Conservation (phyloP, 2,888 invertebrate species). For the Pycnomerus fuliginosus region DNA sequence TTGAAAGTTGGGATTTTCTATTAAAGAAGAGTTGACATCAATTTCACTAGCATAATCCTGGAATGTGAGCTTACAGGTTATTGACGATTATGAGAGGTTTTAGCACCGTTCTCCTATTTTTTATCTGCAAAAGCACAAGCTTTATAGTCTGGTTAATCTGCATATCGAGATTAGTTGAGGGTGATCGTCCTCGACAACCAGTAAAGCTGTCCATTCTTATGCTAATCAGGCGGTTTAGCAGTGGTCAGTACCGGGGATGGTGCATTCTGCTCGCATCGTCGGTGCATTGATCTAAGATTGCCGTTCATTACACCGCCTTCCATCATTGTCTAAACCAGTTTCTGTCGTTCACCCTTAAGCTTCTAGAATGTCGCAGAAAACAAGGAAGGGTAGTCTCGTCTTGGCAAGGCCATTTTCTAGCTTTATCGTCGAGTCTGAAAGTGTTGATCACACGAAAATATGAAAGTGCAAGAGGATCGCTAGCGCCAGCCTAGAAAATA, state of each 20-base stretch:
- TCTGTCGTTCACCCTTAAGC: no score
- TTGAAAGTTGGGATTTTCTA: slow-evolving; percentile 19
- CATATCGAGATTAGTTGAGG: slow-evolving; percentile 26
- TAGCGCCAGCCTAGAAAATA: slow-evolving; percentile 41
- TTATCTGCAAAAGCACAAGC: slow-evolving; percentile 9
- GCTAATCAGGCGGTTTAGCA: slow-evolving; percentile 35
- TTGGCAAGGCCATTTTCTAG: neutral
- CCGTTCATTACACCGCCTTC: neutral
- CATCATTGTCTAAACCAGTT: no score
- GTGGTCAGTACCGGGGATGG: slow-evolving; percentile 36
- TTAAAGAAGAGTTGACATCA: slow-evolving; percentile 17
- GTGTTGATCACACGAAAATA: slow-evolving; percentile 20
- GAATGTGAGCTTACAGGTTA: neutral
- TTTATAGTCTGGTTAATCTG: slow-evolving; percentile 14
- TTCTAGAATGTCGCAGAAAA: no score
- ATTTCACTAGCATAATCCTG: no score
- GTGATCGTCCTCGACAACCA: slow-evolving; percentile 30
- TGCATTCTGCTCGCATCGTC: slow-evolving; percentile 24
- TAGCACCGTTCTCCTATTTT: slow-evolving; percentile 4
- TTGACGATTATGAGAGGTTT: no score
- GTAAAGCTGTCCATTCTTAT: slow-evolving; percentile 33
- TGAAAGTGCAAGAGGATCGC: slow-evolving; percentile 35
- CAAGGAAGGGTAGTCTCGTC: no score
- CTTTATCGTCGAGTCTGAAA: slow-evolving; percentile 11
- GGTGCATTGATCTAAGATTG: slow-evolving; percentile 29